Evolutionary conservation across 2,113 vertebrate species (phyloP).

Genomic region (Phrynocephalus versicolor): DNA sequence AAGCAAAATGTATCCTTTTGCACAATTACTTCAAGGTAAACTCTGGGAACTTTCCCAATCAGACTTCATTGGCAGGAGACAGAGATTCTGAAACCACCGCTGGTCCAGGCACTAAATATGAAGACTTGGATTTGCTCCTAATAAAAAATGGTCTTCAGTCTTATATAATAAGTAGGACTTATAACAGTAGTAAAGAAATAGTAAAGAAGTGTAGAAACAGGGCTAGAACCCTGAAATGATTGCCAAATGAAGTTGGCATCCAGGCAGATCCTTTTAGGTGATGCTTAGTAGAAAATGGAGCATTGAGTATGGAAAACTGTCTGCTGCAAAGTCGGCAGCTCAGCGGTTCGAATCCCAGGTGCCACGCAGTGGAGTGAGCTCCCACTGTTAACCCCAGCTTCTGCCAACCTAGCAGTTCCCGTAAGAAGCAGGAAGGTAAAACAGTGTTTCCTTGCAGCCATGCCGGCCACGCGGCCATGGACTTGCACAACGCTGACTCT

Average conservation of each 20-base stretch:
- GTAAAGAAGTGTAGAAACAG: background rate
- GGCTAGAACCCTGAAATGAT: background rate
- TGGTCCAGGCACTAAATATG: background rate
- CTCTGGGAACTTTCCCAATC: constrained; percentile 10
- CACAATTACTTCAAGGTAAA: constrained; percentile 25
- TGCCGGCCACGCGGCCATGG: no score
- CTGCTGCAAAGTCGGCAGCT: no score
- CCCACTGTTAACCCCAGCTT: no score
- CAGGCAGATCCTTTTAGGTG: background rate
- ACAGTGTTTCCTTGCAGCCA: no score
- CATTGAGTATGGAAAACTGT: no score
- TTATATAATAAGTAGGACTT: background rate
- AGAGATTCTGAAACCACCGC: background rate
- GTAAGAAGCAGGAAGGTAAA: no score
- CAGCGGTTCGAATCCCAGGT: no score
- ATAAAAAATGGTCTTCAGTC: background rate
- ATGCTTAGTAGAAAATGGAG: no score
- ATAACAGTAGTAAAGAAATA: no score
- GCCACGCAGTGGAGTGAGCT: no score
- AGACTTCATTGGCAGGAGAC: background rate
- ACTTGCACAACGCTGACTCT: no score
- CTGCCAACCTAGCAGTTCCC: no score
- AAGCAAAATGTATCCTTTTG: constrained; percentile 31
- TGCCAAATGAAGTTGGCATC: background rate
- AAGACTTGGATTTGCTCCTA: background rate